phyloP scores from a whole-genome alignment of 2,888 invertebrate species.

The Omphaloscelis lunosa region DNA sequence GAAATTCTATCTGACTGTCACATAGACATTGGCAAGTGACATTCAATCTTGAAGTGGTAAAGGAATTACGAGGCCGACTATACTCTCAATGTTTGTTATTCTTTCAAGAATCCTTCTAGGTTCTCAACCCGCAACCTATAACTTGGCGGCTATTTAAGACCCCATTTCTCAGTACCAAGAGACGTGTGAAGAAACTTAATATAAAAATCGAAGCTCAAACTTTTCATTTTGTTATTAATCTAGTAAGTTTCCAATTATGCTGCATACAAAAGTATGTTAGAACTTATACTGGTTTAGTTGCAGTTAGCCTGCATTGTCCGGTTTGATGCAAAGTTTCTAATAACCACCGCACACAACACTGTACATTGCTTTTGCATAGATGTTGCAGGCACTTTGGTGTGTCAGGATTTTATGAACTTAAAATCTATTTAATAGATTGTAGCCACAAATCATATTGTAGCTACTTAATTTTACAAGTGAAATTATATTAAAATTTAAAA shows the following conservation, averaged over 20 bases:
- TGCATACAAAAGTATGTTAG: constrained; percentile 43
- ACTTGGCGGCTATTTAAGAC: neutral
- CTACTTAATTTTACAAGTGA: no score
- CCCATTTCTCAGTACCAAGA: neutral
- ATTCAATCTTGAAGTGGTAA: neutral
- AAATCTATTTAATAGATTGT: no score
- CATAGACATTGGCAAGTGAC: no score
- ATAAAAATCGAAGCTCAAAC: constrained; percentile 26
- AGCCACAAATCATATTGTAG: no score
- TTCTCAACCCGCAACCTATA: neutral
- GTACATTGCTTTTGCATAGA: constrained; percentile 1
- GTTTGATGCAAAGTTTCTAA: constrained; percentile 60
- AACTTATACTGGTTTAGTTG: constrained; percentile 19
- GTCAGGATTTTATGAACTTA: neutral
- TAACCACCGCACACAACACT: constrained; percentile 53
- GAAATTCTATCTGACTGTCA: no score
- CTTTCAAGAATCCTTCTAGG: neutral
- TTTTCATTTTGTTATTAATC: constrained; percentile 56
- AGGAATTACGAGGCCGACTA: neutral
- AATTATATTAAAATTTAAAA: no score
- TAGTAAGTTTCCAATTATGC: constrained; percentile 29
- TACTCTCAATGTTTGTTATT: no score
- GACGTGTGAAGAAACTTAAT: constrained; percentile 2
- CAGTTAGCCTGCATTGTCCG: constrained; percentile 47
- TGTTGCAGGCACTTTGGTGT: constrained; percentile 13